phyloP scores from a whole-genome alignment of 2,888 invertebrate species.

The Andrena dorsata region DNA sequence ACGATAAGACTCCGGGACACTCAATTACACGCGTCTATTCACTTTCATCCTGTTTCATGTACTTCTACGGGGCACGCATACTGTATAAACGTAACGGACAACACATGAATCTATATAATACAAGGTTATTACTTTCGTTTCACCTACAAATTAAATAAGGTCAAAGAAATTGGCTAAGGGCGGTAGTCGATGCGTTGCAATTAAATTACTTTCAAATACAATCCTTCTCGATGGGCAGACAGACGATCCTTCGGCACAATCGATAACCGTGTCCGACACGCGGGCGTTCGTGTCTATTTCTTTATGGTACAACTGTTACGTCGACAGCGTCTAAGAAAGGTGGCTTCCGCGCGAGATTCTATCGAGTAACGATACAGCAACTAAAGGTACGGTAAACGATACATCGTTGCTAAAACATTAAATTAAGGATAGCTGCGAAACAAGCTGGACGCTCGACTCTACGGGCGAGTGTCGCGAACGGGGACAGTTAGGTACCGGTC shows the following conservation, averaged over 20 bases:
- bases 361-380: conserved; percentile 1
- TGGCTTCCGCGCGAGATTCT: background rate
- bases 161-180: conserved; percentile 12
- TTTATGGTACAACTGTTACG: conserved; percentile 2
- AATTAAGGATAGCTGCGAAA: conserved; percentile 1
- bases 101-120: conserved; percentile 2
- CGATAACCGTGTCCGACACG: background rate
- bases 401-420: conserved; percentile 11
- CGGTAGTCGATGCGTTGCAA: conserved; percentile 27
- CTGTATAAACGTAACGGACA: conserved; percentile 4
- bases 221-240: background rate
- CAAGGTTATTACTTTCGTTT: background rate
- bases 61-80: conserved; percentile 5
- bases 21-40: background rate
- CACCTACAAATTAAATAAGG: conserved; percentile 22
- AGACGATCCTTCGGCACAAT: background rate
- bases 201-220: background rate
- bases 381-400: conserved; percentile 1
- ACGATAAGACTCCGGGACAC: background rate
- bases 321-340: background rate
- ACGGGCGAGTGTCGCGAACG: background rate
- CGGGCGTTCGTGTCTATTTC: background rate
- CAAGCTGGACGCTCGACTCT: background rate
- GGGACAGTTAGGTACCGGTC: too few species aligned
- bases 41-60: conserved; percentile 2